phyloP scores from a whole-genome alignment of 1,140 invertebrate genomes.

The Centruroides vittatus region DNA sequence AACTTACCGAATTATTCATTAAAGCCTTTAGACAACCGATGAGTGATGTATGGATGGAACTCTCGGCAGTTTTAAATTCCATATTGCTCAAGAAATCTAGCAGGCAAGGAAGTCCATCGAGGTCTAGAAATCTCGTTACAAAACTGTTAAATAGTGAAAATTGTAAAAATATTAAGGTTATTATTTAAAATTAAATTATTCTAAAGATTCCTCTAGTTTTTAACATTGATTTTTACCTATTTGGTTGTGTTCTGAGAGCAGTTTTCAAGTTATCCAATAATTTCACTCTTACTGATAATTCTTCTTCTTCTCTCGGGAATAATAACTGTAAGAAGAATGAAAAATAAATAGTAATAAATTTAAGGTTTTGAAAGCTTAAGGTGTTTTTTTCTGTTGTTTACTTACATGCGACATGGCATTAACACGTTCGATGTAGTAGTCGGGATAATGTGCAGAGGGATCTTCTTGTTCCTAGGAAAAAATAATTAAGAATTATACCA shows the following conservation, averaged over 20 bases:
- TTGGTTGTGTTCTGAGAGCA: conserved; percentile 78
- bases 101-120: conserved; percentile 65
- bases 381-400: neutral
- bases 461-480: neutral
- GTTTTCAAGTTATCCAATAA: conserved; percentile 84
- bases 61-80: conserved; percentile 69
- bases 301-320: conserved; percentile 42
- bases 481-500: neutral
- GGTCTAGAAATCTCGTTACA: conserved; percentile 81
- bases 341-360: too few relatives aligned
- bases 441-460: neutral
- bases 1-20: conserved; percentile 88
- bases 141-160: conserved; percentile 35
- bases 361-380: too few relatives aligned
- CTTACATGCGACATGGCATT: neutral
- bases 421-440: neutral
- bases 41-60: conserved; percentile 68
- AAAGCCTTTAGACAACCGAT: conserved; percentile 87
- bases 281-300: conserved; percentile 46
- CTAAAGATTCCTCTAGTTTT: too few relatives aligned
- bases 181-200: too few relatives aligned
- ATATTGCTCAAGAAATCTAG: conserved; percentile 66
- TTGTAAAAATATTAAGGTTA: neutral
- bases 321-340: conserved; percentile 25
- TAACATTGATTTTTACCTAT: conserved; percentile 37